Evolutionary conservation across 2,888 invertebrate genomes (phyloP).

Genomic region (Heliconius cydno): DNA sequence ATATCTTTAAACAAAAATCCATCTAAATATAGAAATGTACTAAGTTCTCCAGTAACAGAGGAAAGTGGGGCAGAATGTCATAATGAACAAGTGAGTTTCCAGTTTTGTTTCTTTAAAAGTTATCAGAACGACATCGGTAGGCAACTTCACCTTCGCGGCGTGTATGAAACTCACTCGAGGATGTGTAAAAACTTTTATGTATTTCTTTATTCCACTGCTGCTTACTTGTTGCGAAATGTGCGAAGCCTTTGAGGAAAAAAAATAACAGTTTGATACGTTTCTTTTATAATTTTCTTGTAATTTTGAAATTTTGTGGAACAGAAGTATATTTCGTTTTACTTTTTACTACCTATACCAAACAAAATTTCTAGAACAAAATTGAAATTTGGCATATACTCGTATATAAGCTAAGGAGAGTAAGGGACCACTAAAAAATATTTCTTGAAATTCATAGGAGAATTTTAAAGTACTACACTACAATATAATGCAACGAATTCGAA

Average conservation of each 20-base stretch:
- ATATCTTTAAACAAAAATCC: neutral
- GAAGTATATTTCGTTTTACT: neutral
- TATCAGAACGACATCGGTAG: constrained; percentile 37
- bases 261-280: neutral
- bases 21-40: neutral
- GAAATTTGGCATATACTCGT: no score
- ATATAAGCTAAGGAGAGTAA: no score
- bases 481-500: no score
- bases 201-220: constrained; percentile 24
- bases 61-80: constrained; percentile 8
- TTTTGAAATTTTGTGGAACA: neutral
- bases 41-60: neutral
- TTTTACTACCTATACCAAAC: no score
- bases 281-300: neutral
- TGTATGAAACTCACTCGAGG: constrained; percentile 16
- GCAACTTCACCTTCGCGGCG: constrained; percentile 33
- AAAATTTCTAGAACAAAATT: no score
- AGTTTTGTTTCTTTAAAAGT: constrained; percentile 31
- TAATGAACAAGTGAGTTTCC: constrained; percentile 23
- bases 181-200: constrained; percentile 31
- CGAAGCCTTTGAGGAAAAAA: neutral
- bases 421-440: no score
- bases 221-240: neutral
- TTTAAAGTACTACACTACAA: no score
- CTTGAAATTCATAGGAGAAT: no score